phyloP scores from a whole-genome alignment of 1,140 invertebrate genomes.

The Alviniconcha marisindica region DNA sequence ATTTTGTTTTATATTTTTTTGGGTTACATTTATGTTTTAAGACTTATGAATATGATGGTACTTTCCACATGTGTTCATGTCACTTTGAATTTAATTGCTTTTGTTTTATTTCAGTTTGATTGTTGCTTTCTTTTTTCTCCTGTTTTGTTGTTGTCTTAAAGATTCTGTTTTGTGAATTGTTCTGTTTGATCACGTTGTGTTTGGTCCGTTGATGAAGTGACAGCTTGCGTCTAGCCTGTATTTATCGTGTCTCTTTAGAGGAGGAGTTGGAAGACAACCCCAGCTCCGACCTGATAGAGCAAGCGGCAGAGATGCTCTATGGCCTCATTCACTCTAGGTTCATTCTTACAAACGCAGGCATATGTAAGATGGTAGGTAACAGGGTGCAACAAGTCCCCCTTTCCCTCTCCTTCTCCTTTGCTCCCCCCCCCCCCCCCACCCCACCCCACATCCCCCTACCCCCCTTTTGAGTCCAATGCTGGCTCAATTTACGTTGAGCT shows the following conservation, averaged over 20 bases:
- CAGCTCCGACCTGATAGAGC: slow-evolving; percentile 97
- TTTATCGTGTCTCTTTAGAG: slow-evolving; percentile 72
- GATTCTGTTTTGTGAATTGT: too few relatives aligned
- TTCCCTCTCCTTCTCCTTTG: neutral
- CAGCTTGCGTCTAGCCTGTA: too few relatives aligned
- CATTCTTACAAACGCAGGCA: slow-evolving; percentile 98
- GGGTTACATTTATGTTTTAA: too few relatives aligned
- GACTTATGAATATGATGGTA: too few relatives aligned
- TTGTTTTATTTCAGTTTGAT: too few relatives aligned
- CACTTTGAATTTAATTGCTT: too few relatives aligned
- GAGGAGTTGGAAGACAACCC: slow-evolving; percentile 89
- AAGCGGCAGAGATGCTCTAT: slow-evolving; percentile 98
- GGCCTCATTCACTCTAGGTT: slow-evolving; percentile 99
- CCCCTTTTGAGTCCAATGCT: neutral
- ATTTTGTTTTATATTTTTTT: too few relatives aligned
- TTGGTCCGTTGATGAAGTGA: too few relatives aligned
- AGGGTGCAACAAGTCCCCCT: neutral
- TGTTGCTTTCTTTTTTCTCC: too few relatives aligned
- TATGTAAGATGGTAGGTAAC: slow-evolving; percentile 88
- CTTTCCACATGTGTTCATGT: too few relatives aligned
- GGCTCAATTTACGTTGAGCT: neutral
- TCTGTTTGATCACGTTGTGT: too few relatives aligned
- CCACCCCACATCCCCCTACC: neutral
- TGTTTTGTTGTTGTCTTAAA: too few relatives aligned
- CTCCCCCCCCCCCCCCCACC: neutral